Evolutionary conservation across 2,797 vertebrate species (phyloP).

Genomic region (Simalia tracyae): DNA sequence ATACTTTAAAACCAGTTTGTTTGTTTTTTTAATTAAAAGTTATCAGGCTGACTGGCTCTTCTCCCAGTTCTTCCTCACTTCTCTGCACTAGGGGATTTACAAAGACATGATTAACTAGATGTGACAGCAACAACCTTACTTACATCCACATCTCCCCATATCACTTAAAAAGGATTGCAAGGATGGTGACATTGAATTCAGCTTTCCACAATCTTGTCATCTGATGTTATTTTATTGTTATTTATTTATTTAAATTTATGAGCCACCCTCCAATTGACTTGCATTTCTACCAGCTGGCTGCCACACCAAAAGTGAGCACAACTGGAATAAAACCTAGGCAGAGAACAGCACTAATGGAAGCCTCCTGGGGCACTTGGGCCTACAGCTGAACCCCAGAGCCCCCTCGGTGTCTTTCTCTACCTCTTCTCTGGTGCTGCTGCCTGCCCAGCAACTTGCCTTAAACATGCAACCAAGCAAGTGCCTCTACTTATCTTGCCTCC

Average conservation of each 20-base stretch:
- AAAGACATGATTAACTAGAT: background rate
- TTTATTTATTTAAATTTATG: background rate
- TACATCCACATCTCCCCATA: background rate
- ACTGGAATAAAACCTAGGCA: background rate
- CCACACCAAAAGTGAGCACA: background rate
- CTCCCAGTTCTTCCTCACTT: background rate
- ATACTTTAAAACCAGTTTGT: background rate
- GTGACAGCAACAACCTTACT: background rate
- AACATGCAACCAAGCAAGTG: no score
- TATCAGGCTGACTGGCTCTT: background rate
- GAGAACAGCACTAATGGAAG: background rate
- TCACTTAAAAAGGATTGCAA: background rate
- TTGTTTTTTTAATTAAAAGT: background rate
- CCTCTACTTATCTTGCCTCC: no score
- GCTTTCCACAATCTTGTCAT: background rate
- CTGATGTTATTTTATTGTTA: background rate
- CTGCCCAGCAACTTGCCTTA: no score
- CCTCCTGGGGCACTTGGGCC: background rate
- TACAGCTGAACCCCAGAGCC: background rate
- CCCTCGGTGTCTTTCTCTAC: no score
- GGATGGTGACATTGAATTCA: background rate
- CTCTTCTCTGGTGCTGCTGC: no score
- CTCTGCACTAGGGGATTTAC: background rate
- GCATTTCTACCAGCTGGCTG: background rate
- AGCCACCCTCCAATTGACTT: background rate